These are phyloP conservation scores for Pseudochromis fuscus DNA, from an alignment of 2,797 vertebrate genomes.

Conservation along the genomic window DNA sequence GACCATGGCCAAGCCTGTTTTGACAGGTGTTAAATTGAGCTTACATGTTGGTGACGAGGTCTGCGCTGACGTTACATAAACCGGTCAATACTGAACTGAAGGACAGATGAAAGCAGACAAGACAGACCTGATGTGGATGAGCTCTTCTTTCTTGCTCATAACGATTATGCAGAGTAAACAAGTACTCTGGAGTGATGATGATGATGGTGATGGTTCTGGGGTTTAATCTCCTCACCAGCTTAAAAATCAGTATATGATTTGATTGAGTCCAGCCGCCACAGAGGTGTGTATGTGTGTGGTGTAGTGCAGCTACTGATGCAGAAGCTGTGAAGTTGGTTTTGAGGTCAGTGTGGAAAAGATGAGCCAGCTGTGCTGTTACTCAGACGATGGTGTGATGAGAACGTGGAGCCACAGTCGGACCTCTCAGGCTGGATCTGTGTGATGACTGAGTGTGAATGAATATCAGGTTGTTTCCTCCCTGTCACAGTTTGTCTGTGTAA, in stretches of 20 bases:
- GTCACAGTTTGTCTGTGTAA: too few relatives aligned
- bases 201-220: constrained; percentile 16
- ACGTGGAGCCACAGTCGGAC: neutral
- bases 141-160: neutral
- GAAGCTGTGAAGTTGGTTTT: constrained; percentile 7
- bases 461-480: too few relatives aligned
- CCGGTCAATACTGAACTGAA: constrained; percentile 3
- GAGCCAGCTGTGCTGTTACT: neutral
- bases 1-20: constrained; percentile 13
- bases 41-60: constrained; percentile 12
- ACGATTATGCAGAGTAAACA: constrained; percentile 12
- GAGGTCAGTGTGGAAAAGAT: constrained; percentile 20
- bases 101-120: constrained; percentile 7
- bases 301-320: neutral
- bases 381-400: neutral
- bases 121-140: neutral
- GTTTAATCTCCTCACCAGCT: constrained; percentile 37
- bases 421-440: neutral
- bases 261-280: constrained; percentile 8
- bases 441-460: too few relatives aligned
- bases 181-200: neutral
- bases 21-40: constrained; percentile 46
- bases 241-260: constrained; percentile 20
- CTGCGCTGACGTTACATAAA: constrained; percentile 41
- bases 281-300: constrained; percentile 2